Conservation (phyloP, 2,888 invertebrate species). For the Drosophila ustulata region DNA sequence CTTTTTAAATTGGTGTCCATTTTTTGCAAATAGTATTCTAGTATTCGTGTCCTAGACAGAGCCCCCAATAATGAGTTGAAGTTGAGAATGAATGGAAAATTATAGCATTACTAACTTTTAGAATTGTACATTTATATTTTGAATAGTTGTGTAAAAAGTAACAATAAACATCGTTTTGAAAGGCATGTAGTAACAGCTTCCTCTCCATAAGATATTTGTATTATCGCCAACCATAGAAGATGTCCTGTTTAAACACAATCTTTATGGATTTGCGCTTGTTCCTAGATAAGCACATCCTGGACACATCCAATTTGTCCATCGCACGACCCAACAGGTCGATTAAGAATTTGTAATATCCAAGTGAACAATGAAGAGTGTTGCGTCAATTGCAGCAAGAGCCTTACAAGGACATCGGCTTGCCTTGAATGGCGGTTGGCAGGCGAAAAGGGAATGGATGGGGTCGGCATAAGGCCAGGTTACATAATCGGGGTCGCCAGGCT, state of each 20-base stretch:
- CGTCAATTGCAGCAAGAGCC: constrained; percentile 34
- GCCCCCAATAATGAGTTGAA: too few relatives aligned
- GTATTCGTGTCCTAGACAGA: too few relatives aligned
- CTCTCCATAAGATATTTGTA: not conserved
- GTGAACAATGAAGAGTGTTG: constrained; percentile 56
- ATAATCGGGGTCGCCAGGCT: constrained; percentile 31
- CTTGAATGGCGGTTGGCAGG: constrained; percentile 15
- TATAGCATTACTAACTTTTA: too few relatives aligned
- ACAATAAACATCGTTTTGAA: not conserved
- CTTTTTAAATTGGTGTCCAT: too few relatives aligned
- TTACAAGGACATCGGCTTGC: constrained; percentile 14
- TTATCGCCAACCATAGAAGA: too few relatives aligned
- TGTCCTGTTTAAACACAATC: not conserved
- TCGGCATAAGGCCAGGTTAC: constrained; percentile 38
- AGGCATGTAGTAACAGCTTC: not conserved
- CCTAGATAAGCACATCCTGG: constrained; percentile 24
- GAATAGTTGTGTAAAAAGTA: too few relatives aligned
- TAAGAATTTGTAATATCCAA: constrained; percentile 63
- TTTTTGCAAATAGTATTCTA: too few relatives aligned
- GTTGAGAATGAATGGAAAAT: too few relatives aligned
- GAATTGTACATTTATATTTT: too few relatives aligned
- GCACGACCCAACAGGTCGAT: constrained; percentile 37
- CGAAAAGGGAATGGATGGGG: constrained; percentile 3
- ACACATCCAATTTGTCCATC: constrained; percentile 55
- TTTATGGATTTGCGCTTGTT: constrained; percentile 11